Evolutionary conservation across 2,888 invertebrate species (phyloP), one percentile per base, ranked within the genome.

Genomic region (Gordius sp.): DNA sequence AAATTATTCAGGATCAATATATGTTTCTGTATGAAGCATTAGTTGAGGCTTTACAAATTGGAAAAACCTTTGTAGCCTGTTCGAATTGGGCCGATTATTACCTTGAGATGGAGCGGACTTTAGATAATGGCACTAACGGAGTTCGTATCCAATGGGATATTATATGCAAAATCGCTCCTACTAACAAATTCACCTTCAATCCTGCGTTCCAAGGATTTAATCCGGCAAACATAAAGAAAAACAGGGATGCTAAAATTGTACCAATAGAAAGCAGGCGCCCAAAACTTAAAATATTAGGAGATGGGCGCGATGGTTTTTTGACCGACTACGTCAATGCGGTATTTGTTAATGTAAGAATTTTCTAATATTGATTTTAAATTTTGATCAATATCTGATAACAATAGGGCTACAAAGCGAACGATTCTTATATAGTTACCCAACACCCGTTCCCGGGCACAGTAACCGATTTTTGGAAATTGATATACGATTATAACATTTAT

Each of bases 301-400:
- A 91, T 62, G 59, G 59, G 8, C 53, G 41, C 4, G 81, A 81
- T 2, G 76, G 82, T 24, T 77, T 81, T 0, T 91, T 93, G 53
- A 82, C 83, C 62, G 93, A 97, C 69, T 99, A 99, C 68, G 89
- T 97, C 64, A 97, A 97, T 70, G 87, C 93, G 57, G 47, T 47
- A 18, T 47, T n/a, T 20, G 47, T 47, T 4, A 47, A 47, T 20
- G 47, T 8, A 33, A 33, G n/a, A 33, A 33, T 13, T 13, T 13
- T n/a, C 8, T n/a, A n/a, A 33, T 33, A 33, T 33, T 13, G n/a
- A 13, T 8, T 33, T 33, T 33, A 33, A 33, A 33, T 33, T 33
- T 33, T 33, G 8, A 33, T 33, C n/a, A 13, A 13, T 8, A 33
- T 8, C n/a, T 33, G 39, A 33, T 13, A 33, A n/a, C n/a, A 33